Conservation (phyloP, 2,797 vertebrate species). For the Kryptolebias ocellatus region DNA sequence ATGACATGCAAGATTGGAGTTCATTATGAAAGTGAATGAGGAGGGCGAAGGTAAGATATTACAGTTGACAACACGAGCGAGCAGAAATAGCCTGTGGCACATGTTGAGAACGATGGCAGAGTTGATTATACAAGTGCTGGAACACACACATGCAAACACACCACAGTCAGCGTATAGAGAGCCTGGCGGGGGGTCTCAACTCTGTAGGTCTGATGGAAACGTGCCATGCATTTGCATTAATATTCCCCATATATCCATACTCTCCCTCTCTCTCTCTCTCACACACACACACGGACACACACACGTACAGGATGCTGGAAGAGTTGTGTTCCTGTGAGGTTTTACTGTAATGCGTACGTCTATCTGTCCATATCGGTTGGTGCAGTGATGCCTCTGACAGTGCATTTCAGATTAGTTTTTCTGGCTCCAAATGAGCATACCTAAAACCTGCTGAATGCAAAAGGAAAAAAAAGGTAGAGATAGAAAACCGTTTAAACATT, state of each 20-base stretch:
- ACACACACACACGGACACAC: constrained; percentile 17
- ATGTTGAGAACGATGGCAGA: constrained; percentile 59
- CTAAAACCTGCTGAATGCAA: constrained; percentile 9
- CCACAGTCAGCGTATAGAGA: constrained; percentile 31
- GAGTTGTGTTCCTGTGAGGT: constrained; percentile 23
- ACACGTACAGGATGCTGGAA: constrained; percentile 6
- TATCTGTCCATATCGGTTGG: constrained; percentile 61
- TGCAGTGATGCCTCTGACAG: constrained; percentile 43
- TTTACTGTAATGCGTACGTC: constrained; percentile 10
- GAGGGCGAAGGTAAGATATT: constrained; percentile 58
- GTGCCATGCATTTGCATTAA: constrained; percentile 37
- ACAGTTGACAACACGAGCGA: constrained; percentile 65
- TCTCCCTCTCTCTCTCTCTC: no score
- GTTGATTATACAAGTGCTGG: constrained; percentile 59
- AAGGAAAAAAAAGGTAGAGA: constrained; percentile 16
- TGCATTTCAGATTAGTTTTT: constrained; percentile 45
- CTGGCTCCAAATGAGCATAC: constrained; percentile 18
- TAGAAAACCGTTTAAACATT: not conserved
- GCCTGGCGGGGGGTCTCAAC: constrained; percentile 37
- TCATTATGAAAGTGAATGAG: constrained; percentile 53
- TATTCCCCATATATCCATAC: constrained; percentile 19
- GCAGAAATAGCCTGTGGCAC: constrained; percentile 67
- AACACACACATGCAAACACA: constrained; percentile 31
- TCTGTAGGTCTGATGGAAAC: constrained; percentile 33
- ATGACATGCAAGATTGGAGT: constrained; percentile 64